Conservation (phyloP, 2,797 vertebrate genomes). For the Selene dorsalis region DNA sequence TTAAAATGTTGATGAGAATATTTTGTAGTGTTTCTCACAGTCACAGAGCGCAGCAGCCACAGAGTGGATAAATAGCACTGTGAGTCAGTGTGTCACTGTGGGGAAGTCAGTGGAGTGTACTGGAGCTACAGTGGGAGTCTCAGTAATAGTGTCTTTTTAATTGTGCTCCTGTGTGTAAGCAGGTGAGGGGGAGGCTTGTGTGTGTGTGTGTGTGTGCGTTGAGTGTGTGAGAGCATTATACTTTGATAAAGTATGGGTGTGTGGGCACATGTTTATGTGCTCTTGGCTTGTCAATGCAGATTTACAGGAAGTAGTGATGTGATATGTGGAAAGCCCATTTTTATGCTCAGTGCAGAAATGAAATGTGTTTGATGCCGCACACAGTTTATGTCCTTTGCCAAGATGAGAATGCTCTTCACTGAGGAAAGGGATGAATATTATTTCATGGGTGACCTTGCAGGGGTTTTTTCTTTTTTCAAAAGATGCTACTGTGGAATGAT, state of each 20-base stretch:
- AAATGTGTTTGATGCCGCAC: constrained; percentile 68
- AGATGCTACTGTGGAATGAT: constrained; percentile 49
- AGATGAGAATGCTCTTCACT: constrained; percentile 52
- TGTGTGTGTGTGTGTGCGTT: constrained; percentile 15
- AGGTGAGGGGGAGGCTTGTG: constrained; percentile 61
- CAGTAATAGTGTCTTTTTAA: constrained; percentile 59
- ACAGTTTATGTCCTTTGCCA: constrained; percentile 59
- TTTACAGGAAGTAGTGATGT: constrained; percentile 67
- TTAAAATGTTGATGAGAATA: constrained; percentile 2
- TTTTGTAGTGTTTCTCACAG: constrained; percentile 30
- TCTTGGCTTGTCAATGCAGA: constrained; percentile 69
- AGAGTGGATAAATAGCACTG: constrained; percentile 52
- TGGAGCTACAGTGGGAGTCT: constrained; percentile 24
- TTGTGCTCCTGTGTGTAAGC: constrained; percentile 56
- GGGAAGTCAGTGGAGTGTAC: constrained; percentile 43
- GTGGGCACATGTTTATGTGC: constrained; percentile 69
- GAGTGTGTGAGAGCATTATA: constrained; percentile 39
- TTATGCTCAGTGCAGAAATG: constrained; percentile 64
- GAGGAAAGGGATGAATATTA: constrained; percentile 53
- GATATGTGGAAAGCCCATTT: constrained; percentile 63
- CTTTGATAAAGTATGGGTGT: constrained; percentile 62
- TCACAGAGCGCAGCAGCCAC: constrained; percentile 50
- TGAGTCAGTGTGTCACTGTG: constrained; percentile 51
- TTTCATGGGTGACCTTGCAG: constrained; percentile 69
- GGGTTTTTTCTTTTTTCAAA: constrained; percentile 36